These are phyloP conservation scores for Ditula angustiorana DNA, from an alignment of 2,888 invertebrate genomes.

Conservation along the genomic window DNA sequence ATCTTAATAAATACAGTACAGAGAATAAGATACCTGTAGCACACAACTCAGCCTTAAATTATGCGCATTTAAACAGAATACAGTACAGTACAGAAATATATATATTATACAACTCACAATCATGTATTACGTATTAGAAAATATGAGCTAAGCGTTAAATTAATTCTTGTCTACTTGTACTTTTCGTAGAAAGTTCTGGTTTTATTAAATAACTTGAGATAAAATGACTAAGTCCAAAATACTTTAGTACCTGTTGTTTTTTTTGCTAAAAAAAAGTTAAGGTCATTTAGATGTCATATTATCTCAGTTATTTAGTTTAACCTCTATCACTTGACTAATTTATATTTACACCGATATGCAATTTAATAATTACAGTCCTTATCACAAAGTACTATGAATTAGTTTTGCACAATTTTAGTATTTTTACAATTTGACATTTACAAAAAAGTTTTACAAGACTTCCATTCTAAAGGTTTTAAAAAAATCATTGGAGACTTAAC, in stretches of 20 bases:
- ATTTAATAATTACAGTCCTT: constrained; percentile 44
- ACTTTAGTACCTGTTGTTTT: too few species aligned
- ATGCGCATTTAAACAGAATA: too few species aligned
- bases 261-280: neutral
- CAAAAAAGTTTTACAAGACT: neutral
- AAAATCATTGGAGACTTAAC: too few species aligned
- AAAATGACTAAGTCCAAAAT: constrained; percentile 2
- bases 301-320: constrained; percentile 17
- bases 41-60: too few species aligned
- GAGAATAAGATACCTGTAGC: too few species aligned
- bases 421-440: constrained; percentile 39
- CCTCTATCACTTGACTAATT: constrained; percentile 4
- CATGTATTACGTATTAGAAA: constrained; percentile 30
- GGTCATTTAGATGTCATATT: neutral
- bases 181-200: constrained; percentile 35
- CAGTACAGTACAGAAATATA: constrained; percentile 7
- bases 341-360: constrained; percentile 45
- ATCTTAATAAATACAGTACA: too few species aligned
- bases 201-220: constrained; percentile 2
- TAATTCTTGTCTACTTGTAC: constrained; percentile 44
- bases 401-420: constrained; percentile 36
- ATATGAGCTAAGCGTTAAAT: constrained; percentile 12
- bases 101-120: constrained; percentile 30
- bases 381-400: constrained; percentile 48
- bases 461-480: neutral